Conservation (phyloP, 2,113 vertebrate species). For the Lepisosteus oculatus region DNA sequence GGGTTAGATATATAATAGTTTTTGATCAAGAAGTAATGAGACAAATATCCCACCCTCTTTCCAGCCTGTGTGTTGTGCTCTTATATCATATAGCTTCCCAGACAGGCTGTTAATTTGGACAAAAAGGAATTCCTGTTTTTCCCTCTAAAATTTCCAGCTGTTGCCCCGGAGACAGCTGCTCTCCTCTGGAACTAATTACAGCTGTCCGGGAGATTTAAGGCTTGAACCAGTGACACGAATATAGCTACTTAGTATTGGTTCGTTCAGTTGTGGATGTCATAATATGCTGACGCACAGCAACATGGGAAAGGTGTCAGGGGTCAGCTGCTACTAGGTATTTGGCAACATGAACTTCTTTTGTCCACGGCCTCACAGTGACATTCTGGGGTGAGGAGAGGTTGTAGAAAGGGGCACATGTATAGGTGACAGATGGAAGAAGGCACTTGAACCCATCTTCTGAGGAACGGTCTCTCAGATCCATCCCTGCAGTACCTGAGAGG, state of each 20-base stretch:
- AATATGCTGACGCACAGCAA: slow-evolving; percentile 38
- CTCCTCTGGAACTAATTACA: slow-evolving; percentile 63
- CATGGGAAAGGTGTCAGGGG: slow-evolving; percentile 19
- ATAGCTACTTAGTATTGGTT: slow-evolving; percentile 57
- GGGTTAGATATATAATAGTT: no score
- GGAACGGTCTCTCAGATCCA: no score
- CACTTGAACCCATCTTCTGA: no score
- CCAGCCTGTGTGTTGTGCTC: no score
- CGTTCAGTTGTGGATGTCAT: slow-evolving; percentile 53
- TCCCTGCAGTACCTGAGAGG: no score
- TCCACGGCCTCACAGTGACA: not conserved
- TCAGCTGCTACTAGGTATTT: slow-evolving; percentile 54
- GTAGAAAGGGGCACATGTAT: no score
- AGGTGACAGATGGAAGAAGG: no score
- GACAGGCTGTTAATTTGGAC: slow-evolving; percentile 67
- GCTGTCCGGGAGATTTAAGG: slow-evolving; percentile 62
- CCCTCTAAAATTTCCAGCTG: slow-evolving; percentile 57
- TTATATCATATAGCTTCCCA: slow-evolving; percentile 39
- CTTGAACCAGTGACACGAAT: slow-evolving; percentile 36
- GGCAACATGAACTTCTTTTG: slow-evolving; percentile 2
- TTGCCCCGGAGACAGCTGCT: slow-evolving; percentile 63
- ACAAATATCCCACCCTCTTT: no score
- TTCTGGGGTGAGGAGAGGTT: not conserved
- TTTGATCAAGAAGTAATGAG: no score
- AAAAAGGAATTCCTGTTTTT: slow-evolving; percentile 51